These are phyloP conservation scores for Synanthedon myopaeformis DNA, from an alignment of 2,888 invertebrate genomes.

Conservation along the genomic window DNA sequence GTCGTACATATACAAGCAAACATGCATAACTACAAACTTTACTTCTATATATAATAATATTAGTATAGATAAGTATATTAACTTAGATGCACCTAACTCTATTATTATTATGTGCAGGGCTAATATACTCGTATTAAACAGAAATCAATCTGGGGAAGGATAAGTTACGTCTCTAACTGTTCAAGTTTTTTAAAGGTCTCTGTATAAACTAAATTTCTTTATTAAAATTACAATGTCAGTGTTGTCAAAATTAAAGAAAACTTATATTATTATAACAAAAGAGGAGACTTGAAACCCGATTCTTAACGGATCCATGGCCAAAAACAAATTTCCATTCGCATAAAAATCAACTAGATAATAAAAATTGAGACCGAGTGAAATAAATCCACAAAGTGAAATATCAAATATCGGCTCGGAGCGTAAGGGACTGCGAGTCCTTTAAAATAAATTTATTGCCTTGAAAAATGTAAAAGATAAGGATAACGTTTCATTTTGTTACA, in stretches of 20 bases:
- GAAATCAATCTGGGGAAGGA: no score
- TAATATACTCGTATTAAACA: no score
- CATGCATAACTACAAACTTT: no score
- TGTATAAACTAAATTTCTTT: no score
- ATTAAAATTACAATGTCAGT: neutral
- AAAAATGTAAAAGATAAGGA: slow-evolving; percentile 17
- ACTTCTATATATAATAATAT: no score
- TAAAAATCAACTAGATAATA: slow-evolving; percentile 14
- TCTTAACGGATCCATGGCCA: slow-evolving; percentile 21
- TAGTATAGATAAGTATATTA: no score
- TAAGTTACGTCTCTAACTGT: no score
- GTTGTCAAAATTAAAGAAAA: neutral
- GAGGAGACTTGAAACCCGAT: slow-evolving; percentile 15
- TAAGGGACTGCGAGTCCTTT: slow-evolving; percentile 22
- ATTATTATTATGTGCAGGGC: no score
- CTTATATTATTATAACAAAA: neutral
- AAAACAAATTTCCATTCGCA: slow-evolving; percentile 5
- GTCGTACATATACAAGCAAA: no score
- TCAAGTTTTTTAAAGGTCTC: no score
- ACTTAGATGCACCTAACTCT: no score
- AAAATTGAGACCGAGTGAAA: slow-evolving; percentile 45
- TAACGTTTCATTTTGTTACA: slow-evolving; percentile 6
- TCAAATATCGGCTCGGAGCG: slow-evolving; percentile 31
- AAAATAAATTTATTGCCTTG: slow-evolving; percentile 28
- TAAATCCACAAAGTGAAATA: slow-evolving; percentile 48